A percentile compares a stretch with the other conserved stretches of the same genome.
Evolutionary conservation across 2,888 invertebrate species (phyloP).

Genomic region (Melinaea marsaeus): DNA sequence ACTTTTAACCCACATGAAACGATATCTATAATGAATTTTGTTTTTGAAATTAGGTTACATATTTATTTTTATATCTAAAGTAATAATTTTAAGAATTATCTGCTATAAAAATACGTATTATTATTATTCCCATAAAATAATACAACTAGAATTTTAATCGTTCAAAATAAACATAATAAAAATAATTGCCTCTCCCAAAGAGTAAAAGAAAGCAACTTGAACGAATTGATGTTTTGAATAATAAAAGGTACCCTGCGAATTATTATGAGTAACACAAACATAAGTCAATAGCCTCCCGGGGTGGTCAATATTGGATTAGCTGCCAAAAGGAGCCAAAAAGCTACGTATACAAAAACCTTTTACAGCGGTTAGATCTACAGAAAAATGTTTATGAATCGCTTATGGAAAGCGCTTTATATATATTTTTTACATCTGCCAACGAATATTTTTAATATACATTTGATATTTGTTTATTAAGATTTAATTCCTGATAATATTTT

Average conservation of each 20-base stretch:
- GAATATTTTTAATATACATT: too few relatives aligned
- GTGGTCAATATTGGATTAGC: constrained; percentile 78
- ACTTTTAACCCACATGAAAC: constrained; percentile 31
- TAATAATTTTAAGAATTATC: not conserved
- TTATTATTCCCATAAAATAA: constrained; percentile 5
- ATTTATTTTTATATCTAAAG: not conserved
- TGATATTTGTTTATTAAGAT: too few relatives aligned
- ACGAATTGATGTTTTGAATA: constrained; percentile 77
- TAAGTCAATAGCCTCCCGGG: constrained; percentile 76
- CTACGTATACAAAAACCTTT: constrained; percentile 79
- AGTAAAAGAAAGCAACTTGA: constrained; percentile 63
- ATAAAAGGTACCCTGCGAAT: constrained; percentile 71
- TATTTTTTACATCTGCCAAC: too few relatives aligned
- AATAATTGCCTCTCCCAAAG: constrained; percentile 43
- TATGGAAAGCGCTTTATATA: constrained; percentile 48
- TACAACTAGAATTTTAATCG: constrained; percentile 6
- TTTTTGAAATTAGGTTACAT: constrained; percentile 4
- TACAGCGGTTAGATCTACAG: constrained; percentile 69
- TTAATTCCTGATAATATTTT: too few relatives aligned
- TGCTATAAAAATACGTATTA: not conserved
- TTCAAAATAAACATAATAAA: constrained; percentile 43
- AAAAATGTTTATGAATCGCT: constrained; percentile 74
- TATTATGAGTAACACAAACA: constrained; percentile 77
- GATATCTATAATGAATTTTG: constrained; percentile 12
- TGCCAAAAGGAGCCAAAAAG: constrained; percentile 77